A percentile compares a stretch with the other conserved stretches of the same genome.
phyloP scores from a whole-genome alignment of 2,113 vertebrate genomes.

The Mungos mungo region DNA sequence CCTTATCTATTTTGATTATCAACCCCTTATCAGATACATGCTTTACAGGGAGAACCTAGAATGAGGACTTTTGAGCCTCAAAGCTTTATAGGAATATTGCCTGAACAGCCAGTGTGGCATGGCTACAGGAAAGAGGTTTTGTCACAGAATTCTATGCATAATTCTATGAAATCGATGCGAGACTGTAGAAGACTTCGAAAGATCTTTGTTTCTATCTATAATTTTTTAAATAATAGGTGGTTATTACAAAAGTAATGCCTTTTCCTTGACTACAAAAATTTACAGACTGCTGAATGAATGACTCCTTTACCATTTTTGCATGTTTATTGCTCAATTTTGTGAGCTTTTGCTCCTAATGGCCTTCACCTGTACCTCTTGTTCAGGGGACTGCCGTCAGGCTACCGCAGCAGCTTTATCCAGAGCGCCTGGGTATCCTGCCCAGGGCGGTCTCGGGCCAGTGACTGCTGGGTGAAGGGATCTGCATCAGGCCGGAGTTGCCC shows the following conservation, averaged over 20 bases:
- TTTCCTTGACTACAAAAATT: not conserved
- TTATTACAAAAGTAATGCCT: not conserved
- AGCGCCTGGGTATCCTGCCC: not conserved
- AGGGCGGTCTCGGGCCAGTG: not conserved
- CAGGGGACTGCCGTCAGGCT: not conserved
- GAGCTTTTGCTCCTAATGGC: not conserved
- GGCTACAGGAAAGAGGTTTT: not conserved
- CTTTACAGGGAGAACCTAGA: not conserved
- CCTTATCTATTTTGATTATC: not conserved
- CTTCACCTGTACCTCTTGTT: not conserved
- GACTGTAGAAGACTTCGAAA: not conserved
- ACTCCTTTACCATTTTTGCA: not conserved
- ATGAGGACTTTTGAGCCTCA: not conserved
- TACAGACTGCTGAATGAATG: not conserved
- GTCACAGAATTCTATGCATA: not conserved
- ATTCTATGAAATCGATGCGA: not conserved
- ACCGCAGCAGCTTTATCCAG: not conserved
- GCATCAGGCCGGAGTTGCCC: not conserved
- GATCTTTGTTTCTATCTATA: not conserved
- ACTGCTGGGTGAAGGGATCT: too few species aligned
- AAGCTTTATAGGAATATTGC: not conserved
- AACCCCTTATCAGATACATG: not conserved
- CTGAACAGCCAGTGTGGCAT: accelerated
- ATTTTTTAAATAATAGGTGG: not conserved
- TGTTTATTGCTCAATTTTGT: not conserved